Base-by-base conservation (phyloP, 1,140 invertebrate genomes). In the Planococcus citri region DNA sequence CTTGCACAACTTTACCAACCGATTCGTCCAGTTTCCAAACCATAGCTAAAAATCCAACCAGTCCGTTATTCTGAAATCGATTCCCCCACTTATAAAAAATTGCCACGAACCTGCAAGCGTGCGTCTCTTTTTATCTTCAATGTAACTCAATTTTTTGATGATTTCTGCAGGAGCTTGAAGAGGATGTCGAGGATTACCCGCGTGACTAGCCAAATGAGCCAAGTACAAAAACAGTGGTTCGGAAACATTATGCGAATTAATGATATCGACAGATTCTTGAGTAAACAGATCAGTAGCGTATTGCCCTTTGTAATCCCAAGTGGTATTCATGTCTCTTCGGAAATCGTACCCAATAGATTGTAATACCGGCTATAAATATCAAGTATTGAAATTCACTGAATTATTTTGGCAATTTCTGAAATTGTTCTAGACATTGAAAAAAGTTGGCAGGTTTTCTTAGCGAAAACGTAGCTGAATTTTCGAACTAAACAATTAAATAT, bases 1-100 rank as follows among this genome's bases (percentile, higher is more conserved):
- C 84, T 33, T 84, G 75, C 0, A 94, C 84, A 21, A 96, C 87
- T 8, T 78, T 74, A 9, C 91, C 91, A 1, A 96, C 88, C 0
- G 92, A 93, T 72, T 90, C 83, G 78, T 97, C 94, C 70, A 96
- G 92, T 84, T 0, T 91, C 92, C 8, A 92, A 92, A 78, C 95
- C 95, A 67, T 25, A 24, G 27, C 41, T 51, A 12, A 33, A 33
- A 12, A 33, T 33, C n/a, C n/a, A n/a, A n/a, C n/a, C n/a, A n/a
- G n/a, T n/a, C n/a, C n/a, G n/a, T n/a, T n/a, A n/a, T n/a, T n/a
- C n/a, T n/a, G n/a, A n/a, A n/a, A n/a, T n/a, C n/a, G n/a, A n/a
- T n/a, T n/a, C n/a, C n/a, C n/a, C n/a, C n/a, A n/a, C n/a, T n/a
- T n/a, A n/a, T n/a, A n/a, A n/a, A n/a, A n/a, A n/a, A n/a, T n/a